Evolutionary conservation across 2,797 vertebrate genomes (phyloP).

Genomic region (Margarornis squamiger): DNA sequence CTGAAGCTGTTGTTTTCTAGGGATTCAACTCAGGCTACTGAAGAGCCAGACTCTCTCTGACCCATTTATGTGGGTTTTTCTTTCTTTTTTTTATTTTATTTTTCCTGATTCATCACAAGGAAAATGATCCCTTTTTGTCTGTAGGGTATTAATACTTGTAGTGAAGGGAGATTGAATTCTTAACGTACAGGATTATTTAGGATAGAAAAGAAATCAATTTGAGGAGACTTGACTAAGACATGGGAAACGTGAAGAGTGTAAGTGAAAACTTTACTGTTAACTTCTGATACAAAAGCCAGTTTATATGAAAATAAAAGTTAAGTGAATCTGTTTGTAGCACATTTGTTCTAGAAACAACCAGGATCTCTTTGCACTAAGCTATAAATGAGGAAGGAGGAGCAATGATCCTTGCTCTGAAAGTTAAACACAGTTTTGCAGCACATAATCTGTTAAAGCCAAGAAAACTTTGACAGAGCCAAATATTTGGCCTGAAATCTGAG

Average conservation of each 20-base stretch:
- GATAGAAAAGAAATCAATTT: background rate
- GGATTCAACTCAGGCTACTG: background rate
- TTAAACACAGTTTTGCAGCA: background rate
- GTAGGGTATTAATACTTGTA: background rate
- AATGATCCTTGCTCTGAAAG: background rate
- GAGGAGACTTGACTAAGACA: background rate
- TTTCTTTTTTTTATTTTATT: too few species aligned
- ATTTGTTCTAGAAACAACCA: background rate
- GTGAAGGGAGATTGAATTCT: background rate
- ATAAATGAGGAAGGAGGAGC: background rate
- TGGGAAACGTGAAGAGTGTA: background rate
- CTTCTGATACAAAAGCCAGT: background rate
- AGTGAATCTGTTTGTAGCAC: background rate
- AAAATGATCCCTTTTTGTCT: background rate
- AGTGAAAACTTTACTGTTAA: background rate
- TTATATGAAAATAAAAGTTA: background rate
- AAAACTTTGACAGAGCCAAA: background rate
- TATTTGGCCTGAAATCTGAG: background rate
- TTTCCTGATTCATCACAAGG: background rate
- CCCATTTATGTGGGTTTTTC: background rate
- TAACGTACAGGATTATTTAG: background rate
- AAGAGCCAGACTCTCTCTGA: background rate
- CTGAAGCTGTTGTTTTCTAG: conserved; percentile 3
- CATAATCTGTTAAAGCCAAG: background rate
- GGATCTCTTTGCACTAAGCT: background rate